Conservation (phyloP, 2,113 vertebrate species). For the Cyanoliseus patagonus region DNA sequence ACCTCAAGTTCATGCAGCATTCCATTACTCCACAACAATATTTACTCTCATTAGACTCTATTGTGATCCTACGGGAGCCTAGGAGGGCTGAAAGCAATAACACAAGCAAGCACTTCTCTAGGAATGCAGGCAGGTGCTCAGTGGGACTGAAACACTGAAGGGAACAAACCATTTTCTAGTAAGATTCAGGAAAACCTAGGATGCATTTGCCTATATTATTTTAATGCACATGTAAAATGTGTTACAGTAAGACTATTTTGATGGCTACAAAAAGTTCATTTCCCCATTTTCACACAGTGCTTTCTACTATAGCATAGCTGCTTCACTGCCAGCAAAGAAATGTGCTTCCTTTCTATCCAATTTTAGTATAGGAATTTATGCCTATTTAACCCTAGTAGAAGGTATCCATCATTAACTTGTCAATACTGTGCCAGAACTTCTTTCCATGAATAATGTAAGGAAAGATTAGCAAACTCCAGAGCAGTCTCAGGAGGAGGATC, state of each 20-base stretch:
- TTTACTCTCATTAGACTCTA: background rate
- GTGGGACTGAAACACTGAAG: background rate
- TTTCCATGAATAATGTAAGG: background rate
- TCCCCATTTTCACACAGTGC: background rate
- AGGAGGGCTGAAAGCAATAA: background rate
- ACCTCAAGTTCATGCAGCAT: background rate
- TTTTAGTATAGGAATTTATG: background rate
- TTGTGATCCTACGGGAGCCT: background rate
- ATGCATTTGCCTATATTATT: background rate
- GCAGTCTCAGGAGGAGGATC: background rate
- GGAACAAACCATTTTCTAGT: background rate
- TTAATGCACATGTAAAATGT: background rate
- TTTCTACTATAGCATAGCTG: background rate
- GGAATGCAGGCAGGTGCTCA: background rate
- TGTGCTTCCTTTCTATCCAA: rapidly evolving
- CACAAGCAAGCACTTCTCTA: background rate
- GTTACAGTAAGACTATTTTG: background rate
- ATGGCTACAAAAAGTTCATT: background rate
- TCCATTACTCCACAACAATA: background rate
- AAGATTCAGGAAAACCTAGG: background rate
- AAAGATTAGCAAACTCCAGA: background rate
- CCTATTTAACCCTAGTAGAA: background rate
- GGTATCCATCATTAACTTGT: background rate
- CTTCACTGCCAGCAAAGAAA: background rate
- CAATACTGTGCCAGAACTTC: background rate